A percentile compares a stretch with the other conserved stretches of the same genome.
These are phyloP conservation scores for Neelides sp. DNA, from an alignment of 1,140 invertebrate species.

Conservation along the genomic window DNA sequence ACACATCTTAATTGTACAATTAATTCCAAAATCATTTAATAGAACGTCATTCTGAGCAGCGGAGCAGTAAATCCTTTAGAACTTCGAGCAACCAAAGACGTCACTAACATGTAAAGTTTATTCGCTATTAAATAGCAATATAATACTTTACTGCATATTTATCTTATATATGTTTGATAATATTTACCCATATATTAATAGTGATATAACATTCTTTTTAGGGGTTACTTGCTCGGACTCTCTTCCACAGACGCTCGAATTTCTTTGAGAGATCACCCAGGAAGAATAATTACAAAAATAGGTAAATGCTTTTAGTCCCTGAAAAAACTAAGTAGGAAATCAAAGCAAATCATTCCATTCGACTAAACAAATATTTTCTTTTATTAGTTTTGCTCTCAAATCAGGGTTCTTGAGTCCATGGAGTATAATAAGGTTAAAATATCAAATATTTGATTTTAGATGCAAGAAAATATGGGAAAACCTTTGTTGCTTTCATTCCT, in stretches of 20 bases:
- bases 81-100: constrained; percentile 22
- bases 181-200: neutral
- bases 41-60: constrained; percentile 27
- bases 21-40: neutral
- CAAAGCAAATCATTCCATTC: no score
- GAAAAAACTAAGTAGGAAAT: neutral
- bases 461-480: constrained; percentile 22
- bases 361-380: no score
- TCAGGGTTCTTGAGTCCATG: no score
- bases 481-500: constrained; percentile 18
- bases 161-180: neutral
- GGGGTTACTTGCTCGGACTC: constrained; percentile 21
- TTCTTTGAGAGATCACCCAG: constrained; percentile 19
- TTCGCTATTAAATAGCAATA: neutral
- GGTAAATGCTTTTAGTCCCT: constrained; percentile 11
- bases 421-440: no score
- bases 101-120: constrained; percentile 2
- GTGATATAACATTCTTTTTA: constrained; percentile 5
- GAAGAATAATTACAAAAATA: constrained; percentile 18
- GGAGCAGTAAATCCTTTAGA: constrained; percentile 16
- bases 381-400: no score
- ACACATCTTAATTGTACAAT: neutral
- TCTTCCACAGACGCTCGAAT: constrained; percentile 16
- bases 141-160: constrained; percentile 1
- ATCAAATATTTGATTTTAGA: constrained; percentile 17